Percentiles rank a stretch among this genome's conserved stretches.
phyloP scores from a whole-genome alignment of 2,113 vertebrate genomes.

The Hippoglossus stenolepis region DNA sequence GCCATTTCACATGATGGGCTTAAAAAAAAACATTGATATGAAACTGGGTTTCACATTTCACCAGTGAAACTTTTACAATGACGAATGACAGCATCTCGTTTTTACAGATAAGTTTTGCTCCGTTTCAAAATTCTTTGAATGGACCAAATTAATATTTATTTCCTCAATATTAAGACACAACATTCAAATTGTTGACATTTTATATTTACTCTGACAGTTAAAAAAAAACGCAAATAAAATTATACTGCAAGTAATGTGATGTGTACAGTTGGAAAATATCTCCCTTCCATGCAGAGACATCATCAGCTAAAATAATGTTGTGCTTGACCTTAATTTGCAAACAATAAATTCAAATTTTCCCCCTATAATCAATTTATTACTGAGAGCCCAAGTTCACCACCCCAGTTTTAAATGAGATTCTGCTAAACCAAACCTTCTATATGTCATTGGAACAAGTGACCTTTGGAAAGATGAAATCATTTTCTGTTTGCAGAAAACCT shows the following conservation, averaged over 20 bases:
- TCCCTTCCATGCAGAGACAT: background rate
- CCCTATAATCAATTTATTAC: background rate
- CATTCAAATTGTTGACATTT: background rate
- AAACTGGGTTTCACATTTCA: background rate
- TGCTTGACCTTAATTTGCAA: background rate
- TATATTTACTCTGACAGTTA: too few species aligned
- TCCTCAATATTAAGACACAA: background rate
- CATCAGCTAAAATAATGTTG: background rate
- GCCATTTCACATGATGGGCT: background rate
- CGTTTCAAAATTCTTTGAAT: background rate
- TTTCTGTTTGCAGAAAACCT: too few species aligned
- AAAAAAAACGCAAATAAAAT: too few species aligned
- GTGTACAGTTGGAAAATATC: background rate
- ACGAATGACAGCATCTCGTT: background rate
- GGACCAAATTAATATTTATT: background rate
- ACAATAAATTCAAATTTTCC: background rate
- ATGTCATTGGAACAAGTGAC: background rate
- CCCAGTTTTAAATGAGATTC: background rate
- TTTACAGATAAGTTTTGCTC: background rate
- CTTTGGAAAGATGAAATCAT: background rate
- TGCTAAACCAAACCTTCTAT: background rate
- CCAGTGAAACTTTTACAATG: background rate
- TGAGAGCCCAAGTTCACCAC: background rate
- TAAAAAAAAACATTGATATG: background rate
- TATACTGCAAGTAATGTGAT: background rate